These are phyloP conservation scores for Eristalis intricaria DNA, from an alignment of 2,888 invertebrate species.

Conservation along the genomic window DNA sequence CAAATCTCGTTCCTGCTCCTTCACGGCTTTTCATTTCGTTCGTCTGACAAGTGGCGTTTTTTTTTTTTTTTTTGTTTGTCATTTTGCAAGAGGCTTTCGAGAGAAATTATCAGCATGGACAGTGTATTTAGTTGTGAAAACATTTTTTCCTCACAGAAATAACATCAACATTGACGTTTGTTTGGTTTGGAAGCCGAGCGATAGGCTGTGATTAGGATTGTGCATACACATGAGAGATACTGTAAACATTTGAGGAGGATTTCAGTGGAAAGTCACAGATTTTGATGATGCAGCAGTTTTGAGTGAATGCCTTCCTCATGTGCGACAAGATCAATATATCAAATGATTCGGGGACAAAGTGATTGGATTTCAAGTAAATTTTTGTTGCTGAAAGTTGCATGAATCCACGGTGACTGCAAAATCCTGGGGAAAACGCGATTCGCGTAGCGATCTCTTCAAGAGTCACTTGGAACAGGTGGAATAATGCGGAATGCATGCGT, in stretches of 20 bases:
- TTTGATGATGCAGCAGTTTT: neutral
- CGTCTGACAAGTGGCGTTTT: neutral
- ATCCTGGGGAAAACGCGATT: neutral
- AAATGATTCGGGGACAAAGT: no score
- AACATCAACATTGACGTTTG: constrained; percentile 18
- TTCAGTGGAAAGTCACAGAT: neutral
- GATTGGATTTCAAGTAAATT: neutral
- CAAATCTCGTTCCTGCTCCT: neutral
- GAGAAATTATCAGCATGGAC: neutral
- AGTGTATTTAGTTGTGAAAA: constrained; percentile 11
- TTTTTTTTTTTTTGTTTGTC: neutral
- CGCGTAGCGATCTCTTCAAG: neutral
- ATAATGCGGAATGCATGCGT: neutral
- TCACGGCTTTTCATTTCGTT: neutral
- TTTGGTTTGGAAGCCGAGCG: constrained; percentile 9
- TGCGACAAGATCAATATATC: neutral
- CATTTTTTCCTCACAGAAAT: neutral
- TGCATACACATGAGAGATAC: neutral
- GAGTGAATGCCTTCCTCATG: neutral
- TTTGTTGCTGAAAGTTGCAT: neutral
- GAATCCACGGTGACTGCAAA: neutral
- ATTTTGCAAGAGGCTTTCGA: neutral
- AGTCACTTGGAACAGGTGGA: neutral
- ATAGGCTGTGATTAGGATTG: neutral
- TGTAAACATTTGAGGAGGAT: neutral